Conservation (phyloP, 2,888 invertebrate genomes). For the Diaperis boleti region DNA sequence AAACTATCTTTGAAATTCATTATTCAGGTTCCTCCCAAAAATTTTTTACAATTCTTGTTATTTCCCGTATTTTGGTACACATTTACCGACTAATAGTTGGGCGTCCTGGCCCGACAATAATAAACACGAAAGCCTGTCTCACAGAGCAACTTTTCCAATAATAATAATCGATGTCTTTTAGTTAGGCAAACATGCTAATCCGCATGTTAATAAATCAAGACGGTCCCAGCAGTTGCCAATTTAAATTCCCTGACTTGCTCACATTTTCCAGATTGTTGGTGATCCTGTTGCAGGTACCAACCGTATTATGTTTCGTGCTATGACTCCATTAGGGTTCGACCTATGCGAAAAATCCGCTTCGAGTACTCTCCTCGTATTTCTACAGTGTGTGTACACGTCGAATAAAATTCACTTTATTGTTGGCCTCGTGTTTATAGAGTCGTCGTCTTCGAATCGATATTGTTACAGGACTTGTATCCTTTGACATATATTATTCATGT, state of each 20-base stretch:
- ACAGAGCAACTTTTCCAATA: too few relatives aligned
- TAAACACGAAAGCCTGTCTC: too few relatives aligned
- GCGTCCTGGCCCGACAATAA: too few relatives aligned
- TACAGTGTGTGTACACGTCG: slow-evolving; percentile 11
- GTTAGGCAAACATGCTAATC: slow-evolving; percentile 1
- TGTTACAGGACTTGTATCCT: slow-evolving; percentile 24
- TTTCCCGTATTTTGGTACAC: too few relatives aligned
- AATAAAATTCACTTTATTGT: slow-evolving; percentile 31
- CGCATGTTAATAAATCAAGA: slow-evolving; percentile 10
- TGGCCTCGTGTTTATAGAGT: slow-evolving; percentile 20
- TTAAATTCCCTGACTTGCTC: slow-evolving; percentile 9
- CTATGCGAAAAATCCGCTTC: slow-evolving; percentile 6
- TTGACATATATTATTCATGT: slow-evolving; percentile 44
- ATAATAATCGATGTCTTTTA: too few relatives aligned
- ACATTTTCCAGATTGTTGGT: slow-evolving; percentile 1
- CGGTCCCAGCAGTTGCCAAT: slow-evolving; percentile 2
- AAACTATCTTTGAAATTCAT: too few relatives aligned
- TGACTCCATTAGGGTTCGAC: background rate
- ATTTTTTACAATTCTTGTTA: too few relatives aligned
- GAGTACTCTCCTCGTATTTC: slow-evolving; percentile 6
- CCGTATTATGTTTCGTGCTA: background rate
- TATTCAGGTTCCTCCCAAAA: too few relatives aligned
- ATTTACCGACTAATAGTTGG: too few relatives aligned
- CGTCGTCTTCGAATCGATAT: slow-evolving; percentile 22
- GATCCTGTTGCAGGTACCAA: slow-evolving; percentile 7